Percentiles rank a stretch among this genome's conserved stretches.
These are phyloP conservation scores for Meandrusa payeni DNA, from an alignment of 2,888 invertebrate genomes.

Conservation along the genomic window DNA sequence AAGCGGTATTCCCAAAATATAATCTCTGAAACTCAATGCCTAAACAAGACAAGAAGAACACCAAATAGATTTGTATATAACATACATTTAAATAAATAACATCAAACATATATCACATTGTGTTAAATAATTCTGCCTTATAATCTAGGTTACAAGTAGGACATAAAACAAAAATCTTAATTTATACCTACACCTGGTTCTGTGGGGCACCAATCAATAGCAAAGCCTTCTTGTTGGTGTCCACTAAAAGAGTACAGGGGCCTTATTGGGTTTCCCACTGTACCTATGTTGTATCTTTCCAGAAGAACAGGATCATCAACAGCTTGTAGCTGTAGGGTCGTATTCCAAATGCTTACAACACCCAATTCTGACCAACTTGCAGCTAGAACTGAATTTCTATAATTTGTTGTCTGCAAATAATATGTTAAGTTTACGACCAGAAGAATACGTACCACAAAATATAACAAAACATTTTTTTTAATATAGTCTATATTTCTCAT, in stretches of 20 bases:
- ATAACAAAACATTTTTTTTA: too few relatives aligned
- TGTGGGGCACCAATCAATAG: slow-evolving; percentile 94
- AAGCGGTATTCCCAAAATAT: too few relatives aligned
- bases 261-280: slow-evolving; percentile 73
- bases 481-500: too few relatives aligned
- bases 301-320: slow-evolving; percentile 86
- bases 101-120: slow-evolving; percentile 1
- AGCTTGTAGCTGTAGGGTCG: slow-evolving; percentile 89
- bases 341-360: slow-evolving; percentile 95
- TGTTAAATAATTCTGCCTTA: too few relatives aligned
- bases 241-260: slow-evolving; percentile 94
- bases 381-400: slow-evolving; percentile 86
- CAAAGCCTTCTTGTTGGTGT: slow-evolving; percentile 96
- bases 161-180: neutral
- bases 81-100: slow-evolving; percentile 24
- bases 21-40: too few relatives aligned
- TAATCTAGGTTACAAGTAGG: too few relatives aligned
- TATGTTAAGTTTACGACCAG: slow-evolving; percentile 25
- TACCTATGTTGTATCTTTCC: slow-evolving; percentile 83
- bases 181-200: slow-evolving; percentile 84
- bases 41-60: too few relatives aligned
- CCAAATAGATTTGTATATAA: too few relatives aligned
- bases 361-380: slow-evolving; percentile 98
- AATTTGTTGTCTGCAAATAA: slow-evolving; percentile 74
- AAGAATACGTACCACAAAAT: too few relatives aligned